A percentile compares a stretch with the other conserved stretches of the same genome.
phyloP scores from a whole-genome alignment of 2,113 vertebrate species.

The Jaculus jaculus region DNA sequence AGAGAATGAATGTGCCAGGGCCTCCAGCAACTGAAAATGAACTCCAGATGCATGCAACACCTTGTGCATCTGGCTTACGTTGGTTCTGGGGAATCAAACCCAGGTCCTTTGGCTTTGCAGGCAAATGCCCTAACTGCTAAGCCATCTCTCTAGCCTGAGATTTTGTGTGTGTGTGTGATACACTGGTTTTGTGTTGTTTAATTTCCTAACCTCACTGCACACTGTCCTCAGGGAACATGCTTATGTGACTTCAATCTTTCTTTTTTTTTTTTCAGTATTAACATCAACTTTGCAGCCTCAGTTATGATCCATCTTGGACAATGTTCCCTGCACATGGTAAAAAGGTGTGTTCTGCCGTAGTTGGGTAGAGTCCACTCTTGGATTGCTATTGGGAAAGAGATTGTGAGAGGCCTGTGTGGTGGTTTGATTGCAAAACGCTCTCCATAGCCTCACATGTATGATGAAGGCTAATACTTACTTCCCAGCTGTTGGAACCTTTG shows the following conservation, averaged over 20 bases:
- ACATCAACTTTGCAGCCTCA: conserved; percentile 13
- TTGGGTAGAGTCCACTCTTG: background rate
- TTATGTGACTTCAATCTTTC: background rate
- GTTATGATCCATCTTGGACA: background rate
- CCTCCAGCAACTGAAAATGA: no score
- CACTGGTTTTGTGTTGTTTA: background rate
- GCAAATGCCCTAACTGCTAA: no score
- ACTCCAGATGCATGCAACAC: no score
- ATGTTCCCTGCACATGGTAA: background rate
- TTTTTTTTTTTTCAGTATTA: background rate
- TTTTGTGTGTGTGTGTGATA: no score
- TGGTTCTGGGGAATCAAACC: no score
- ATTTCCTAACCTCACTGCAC: conserved; percentile 26
- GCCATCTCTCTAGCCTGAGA: no score
- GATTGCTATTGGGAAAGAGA: background rate
- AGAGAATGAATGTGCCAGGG: no score
- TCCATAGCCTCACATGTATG: no score
- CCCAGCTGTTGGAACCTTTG: no score
- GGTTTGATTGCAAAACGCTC: background rate
- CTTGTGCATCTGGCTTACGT: no score
- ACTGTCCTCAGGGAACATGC: background rate
- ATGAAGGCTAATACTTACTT: no score
- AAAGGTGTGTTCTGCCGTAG: background rate
- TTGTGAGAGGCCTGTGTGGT: background rate
- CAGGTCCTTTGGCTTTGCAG: no score